Evolutionary conservation across 1,140 invertebrate species (phyloP), one percentile per base, ranked within the genome.

Genomic region (Scaptodrosophila lebanonensis): DNA sequence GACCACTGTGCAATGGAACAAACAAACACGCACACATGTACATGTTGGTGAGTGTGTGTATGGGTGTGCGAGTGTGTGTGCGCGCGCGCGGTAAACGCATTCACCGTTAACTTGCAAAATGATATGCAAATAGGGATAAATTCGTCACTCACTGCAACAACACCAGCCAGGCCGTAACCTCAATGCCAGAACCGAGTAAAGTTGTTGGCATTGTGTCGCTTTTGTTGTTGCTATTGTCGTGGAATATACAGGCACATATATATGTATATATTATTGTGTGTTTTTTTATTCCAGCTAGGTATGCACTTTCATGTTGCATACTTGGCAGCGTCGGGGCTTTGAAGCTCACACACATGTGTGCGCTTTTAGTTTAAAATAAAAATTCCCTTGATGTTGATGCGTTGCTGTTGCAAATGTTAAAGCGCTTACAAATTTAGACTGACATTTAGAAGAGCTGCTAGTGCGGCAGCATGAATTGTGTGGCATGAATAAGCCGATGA

Each of bases 71-170:
- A 16, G 35, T 18, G 6, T 48, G 15, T 35, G 30, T 20, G 27
- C n/a, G 39, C 50, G 51, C 39, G 42, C 57, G 66, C 48, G 52
- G 59, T 45, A 39, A 61, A 61, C 51, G 63, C 72, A 66, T 57
- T 67, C 52, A 73, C 59, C 59, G 57, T 76, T 71, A 69, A 68
- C 66, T 63, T 68, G 70, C 60, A 63, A 79, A 85, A 83, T 83
- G 57, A 85, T 85, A 85, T 85, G 77, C 83, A 85, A 85, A 85
- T 72, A 85, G 53, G 66, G 45, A 66, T 72, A 83, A 82, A 79
- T 79, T 73, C 73, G 66, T 85, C 83, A 83, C 56, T 44, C 51
- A 22, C 20, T 45, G 44, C 22, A 38, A 2, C 40, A n/a, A 2
- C 15, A 7, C 20, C n/a, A 22, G 18, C 2, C 38, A 47, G 30